Conservation (phyloP, 2,888 invertebrate species). For the Dioctria linearis region DNA sequence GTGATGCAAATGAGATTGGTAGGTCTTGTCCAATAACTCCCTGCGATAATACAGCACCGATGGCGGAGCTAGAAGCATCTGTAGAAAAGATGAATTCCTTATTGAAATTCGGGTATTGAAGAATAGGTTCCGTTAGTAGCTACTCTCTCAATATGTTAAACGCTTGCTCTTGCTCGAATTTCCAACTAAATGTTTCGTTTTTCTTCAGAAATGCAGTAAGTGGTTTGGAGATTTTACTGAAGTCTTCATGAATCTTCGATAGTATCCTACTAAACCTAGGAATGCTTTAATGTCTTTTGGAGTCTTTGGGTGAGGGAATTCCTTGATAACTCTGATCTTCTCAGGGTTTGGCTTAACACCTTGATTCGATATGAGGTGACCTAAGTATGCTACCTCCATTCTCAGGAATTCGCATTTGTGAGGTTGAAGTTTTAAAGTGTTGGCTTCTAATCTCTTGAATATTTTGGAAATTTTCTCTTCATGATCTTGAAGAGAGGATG, state of each 20-base stretch:
- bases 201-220: slow-evolving; percentile 26
- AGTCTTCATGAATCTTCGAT: too few species aligned
- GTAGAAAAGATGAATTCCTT: slow-evolving; percentile 5
- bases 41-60: slow-evolving; percentile 12
- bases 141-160: slow-evolving; percentile 18
- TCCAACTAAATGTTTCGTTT: slow-evolving; percentile 18
- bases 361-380: too few species aligned
- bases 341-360: too few species aligned
- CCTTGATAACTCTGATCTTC: too few species aligned
- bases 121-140: slow-evolving; percentile 33
- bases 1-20: slow-evolving; percentile 16
- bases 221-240: neutral
- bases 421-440: too few species aligned
- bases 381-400: too few species aligned
- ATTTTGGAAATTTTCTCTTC: too few species aligned
- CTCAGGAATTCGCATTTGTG: neutral
- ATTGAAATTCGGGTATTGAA: slow-evolving; percentile 41
- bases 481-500: too few species aligned
- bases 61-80: slow-evolving; percentile 9
- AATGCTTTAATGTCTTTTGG: too few species aligned
- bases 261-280: too few species aligned
- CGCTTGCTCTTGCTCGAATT: slow-evolving; percentile 17
- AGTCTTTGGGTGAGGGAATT: too few species aligned
- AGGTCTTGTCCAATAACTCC: slow-evolving; percentile 19
- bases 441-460: too few species aligned